A percentile compares a stretch with the other conserved stretches of the same genome.
Conservation (phyloP, 2,797 vertebrate genomes). For the Urocyon cinereoargenteus region DNA sequence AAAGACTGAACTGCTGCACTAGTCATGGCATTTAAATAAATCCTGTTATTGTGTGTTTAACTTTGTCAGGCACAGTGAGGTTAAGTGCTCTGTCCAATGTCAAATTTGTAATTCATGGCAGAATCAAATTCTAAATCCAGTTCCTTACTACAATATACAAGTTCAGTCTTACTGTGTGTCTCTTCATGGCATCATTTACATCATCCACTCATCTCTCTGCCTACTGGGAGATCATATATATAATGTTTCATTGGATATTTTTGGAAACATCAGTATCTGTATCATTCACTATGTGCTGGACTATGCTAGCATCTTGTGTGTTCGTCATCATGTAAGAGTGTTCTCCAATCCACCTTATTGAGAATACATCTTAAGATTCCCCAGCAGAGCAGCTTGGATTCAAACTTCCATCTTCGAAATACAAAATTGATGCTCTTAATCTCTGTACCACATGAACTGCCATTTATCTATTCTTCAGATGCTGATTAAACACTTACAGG, state of each 20-base stretch:
- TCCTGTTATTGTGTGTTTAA: conserved; percentile 32
- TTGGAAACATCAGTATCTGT: neutral
- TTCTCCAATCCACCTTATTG: neutral
- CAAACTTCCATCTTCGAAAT: neutral
- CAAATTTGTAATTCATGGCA: conserved; percentile 46
- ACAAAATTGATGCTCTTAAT: neutral
- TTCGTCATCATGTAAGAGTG: neutral
- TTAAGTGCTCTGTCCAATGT: conserved; percentile 29
- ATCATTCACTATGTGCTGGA: neutral
- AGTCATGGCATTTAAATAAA: conserved; percentile 62
- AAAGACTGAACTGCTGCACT: conserved; percentile 56
- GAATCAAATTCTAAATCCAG: conserved; percentile 2
- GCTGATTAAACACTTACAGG: neutral
- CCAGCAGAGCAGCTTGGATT: neutral
- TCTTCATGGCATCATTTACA: neutral
- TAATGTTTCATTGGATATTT: neutral
- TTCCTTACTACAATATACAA: neutral
- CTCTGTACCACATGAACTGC: neutral
- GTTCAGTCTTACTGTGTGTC: neutral
- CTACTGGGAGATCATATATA: neutral
- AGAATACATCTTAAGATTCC: neutral
- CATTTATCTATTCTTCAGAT: neutral
- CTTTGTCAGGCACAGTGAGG: neutral
- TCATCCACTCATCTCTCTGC: neutral
- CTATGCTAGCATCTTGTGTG: neutral